Evolutionary conservation across 2,113 vertebrate genomes (phyloP).

Genomic region (Anser cygnoides): DNA sequence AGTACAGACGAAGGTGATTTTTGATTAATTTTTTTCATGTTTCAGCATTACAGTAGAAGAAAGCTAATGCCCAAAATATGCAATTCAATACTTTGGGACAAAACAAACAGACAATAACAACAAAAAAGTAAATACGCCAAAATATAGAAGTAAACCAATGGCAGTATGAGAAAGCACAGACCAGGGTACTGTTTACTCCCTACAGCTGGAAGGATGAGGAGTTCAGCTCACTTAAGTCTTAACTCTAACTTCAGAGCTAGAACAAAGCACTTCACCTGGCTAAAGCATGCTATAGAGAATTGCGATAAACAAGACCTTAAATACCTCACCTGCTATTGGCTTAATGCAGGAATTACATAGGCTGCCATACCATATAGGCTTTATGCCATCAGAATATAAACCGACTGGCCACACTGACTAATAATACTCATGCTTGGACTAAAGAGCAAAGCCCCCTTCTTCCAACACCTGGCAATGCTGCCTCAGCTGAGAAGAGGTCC

Average conservation of each 20-base stretch:
- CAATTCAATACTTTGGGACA: fast-evolving
- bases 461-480: neutral
- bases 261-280: neutral
- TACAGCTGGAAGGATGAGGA: neutral
- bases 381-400: neutral
- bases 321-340: neutral
- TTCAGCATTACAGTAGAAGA: neutral
- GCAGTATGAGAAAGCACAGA: neutral
- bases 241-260: neutral
- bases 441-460: neutral
- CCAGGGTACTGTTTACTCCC: neutral
- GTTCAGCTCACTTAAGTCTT: neutral
- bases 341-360: neutral
- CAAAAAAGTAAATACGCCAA: neutral
- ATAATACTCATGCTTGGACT: neutral
- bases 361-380: neutral
- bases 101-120: neutral
- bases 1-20: neutral
- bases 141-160: neutral
- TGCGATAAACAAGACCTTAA: fast-evolving
- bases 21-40: neutral
- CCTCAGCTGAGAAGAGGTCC: neutral
- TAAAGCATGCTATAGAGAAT: neutral
- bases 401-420: neutral
- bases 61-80: neutral